Base-by-base conservation (phyloP, 2,888 invertebrate species). In the Corbicula japonica region DNA sequence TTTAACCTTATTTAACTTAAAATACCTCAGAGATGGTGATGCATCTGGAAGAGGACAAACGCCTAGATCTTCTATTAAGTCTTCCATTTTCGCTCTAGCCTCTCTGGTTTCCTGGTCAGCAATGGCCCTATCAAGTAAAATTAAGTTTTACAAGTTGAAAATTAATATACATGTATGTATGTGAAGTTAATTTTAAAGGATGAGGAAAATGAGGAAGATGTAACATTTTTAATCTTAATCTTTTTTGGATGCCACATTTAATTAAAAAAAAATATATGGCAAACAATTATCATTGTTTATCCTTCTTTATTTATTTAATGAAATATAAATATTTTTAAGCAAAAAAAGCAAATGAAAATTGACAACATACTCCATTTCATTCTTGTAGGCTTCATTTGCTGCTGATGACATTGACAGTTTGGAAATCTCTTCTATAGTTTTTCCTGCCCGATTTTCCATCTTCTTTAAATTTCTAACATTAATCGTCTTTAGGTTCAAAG, bases 291-390 rank as follows among this genome's bases (percentile, higher is more conserved):
- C n/a, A n/a, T n/a, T n/a, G n/a, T n/a, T n/a, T n/a, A n/a, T n/a
- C n/a, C n/a, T n/a, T n/a, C n/a, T n/a, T n/a, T n/a, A n/a, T n/a
- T n/a, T n/a, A n/a, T n/a, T n/a, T n/a, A n/a, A n/a, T n/a, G n/a
- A n/a, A n/a, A n/a, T n/a, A n/a, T n/a, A n/a, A n/a, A n/a, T n/a
- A n/a, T n/a, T n/a, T n/a, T n/a, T n/a, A n/a, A n/a, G n/a, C n/a
- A n/a, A n/a, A n/a, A n/a, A n/a, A n/a, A n/a, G n/a, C n/a, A 46
- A 46, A n/a, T 3, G 21, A 46, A 18, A 46, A n/a, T 46, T 15
- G 21, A 8, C 6, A 54, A 12, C 35, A 18, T 61, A 61, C 61
- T 21, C 38, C 61, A 61, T 61, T 61, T 61, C 61, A 23, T 61
- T 61, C 35, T 18, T 1, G 38, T 15, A 61, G 21, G 61, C 35